Conservation (phyloP, 2,797 vertebrate species). For the Thalassophryne amazonica region DNA sequence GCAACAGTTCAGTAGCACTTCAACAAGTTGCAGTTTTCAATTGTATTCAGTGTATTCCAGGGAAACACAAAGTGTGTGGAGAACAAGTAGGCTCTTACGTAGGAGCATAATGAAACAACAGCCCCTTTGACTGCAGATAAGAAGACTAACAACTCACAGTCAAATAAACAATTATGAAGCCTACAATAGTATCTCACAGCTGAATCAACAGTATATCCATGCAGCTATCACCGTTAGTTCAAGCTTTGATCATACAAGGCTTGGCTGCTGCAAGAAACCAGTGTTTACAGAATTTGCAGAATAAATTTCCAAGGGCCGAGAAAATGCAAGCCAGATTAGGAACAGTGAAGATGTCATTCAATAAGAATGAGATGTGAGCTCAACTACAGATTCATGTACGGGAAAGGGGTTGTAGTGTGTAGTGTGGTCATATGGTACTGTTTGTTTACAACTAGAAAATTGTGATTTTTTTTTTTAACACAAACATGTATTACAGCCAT, state of each 20-base stretch:
- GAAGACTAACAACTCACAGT: constrained; percentile 69
- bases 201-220: constrained; percentile 75
- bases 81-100: constrained; percentile 44
- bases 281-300: constrained; percentile 61
- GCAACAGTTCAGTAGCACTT: constrained; percentile 74
- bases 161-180: constrained; percentile 77
- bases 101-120: constrained; percentile 73
- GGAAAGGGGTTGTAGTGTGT: constrained; percentile 22
- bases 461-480: constrained; percentile 32
- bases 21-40: constrained; percentile 67
- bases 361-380: constrained; percentile 37
- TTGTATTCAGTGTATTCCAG: constrained; percentile 61
- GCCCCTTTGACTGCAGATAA: constrained; percentile 65
- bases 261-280: constrained; percentile 54
- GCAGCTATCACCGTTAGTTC: constrained; percentile 47
- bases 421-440: constrained; percentile 23
- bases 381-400: constrained; percentile 42
- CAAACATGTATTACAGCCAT: too few species aligned
- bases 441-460: constrained; percentile 47
- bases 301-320: constrained; percentile 52
- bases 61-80: constrained; percentile 61
- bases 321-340: constrained; percentile 59
- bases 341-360: constrained; percentile 47
- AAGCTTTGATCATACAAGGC: constrained; percentile 65
- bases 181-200: constrained; percentile 73